phyloP scores from a whole-genome alignment of 1,140 invertebrate genomes.

The Drosophila bipectinata region DNA sequence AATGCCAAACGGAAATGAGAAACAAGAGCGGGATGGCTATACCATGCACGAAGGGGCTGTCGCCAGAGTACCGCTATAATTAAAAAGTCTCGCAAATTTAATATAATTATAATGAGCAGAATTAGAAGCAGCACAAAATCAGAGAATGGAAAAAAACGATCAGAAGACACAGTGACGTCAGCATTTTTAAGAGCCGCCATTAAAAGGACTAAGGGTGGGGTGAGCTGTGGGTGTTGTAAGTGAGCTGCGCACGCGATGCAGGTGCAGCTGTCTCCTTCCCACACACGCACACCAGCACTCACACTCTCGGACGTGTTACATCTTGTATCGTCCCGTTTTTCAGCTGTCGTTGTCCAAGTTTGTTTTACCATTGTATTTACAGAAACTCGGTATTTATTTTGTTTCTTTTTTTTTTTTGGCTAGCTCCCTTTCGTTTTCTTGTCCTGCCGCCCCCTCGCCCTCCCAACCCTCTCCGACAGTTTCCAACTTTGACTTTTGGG shows the following conservation, averaged over 20 bases:
- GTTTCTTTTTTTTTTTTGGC: slow-evolving; percentile 40
- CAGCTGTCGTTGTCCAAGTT: neutral
- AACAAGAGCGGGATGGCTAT: slow-evolving; percentile 2
- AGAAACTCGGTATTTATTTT: slow-evolving; percentile 64
- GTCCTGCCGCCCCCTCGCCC: neutral
- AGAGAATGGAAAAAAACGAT: slow-evolving; percentile 10
- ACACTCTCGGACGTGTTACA: neutral
- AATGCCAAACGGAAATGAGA: slow-evolving; percentile 41
- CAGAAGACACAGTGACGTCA: slow-evolving; percentile 42
- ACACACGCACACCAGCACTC: neutral
- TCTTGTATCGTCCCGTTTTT: neutral
- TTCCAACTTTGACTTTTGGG: slow-evolving; percentile 1
- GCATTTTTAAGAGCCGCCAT: slow-evolving; percentile 7
- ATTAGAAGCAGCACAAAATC: slow-evolving; percentile 34
- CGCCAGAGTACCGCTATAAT: slow-evolving; percentile 45
- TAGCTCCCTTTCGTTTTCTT: slow-evolving; percentile 21
- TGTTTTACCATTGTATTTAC: slow-evolving; percentile 49
- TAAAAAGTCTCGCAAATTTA: slow-evolving; percentile 70
- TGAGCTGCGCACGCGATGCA: slow-evolving; percentile 70
- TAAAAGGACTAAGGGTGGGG: neutral
- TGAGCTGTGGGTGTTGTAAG: slow-evolving; percentile 26
- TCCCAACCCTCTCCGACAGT: neutral
- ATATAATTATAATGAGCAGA: slow-evolving; percentile 75
- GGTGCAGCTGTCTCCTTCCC: slow-evolving; percentile 3
- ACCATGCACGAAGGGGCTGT: neutral